A percentile compares a stretch with the other conserved stretches of the same genome.
These are phyloP conservation scores for Sminthopsis crassicaudata DNA, from an alignment of 2,113 vertebrate genomes.

Conservation along the genomic window DNA sequence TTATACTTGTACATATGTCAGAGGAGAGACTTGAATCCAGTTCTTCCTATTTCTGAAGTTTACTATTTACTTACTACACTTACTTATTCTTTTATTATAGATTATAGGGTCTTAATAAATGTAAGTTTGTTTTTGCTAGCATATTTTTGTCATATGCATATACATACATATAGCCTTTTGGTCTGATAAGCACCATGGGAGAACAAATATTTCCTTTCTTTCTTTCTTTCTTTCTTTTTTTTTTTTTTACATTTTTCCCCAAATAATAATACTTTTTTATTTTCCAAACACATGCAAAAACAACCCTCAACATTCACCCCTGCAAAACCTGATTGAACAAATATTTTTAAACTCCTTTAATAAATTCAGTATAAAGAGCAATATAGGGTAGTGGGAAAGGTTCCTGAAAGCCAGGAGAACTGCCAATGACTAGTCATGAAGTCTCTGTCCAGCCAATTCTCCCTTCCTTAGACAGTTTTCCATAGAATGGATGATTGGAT, in stretches of 20 bases:
- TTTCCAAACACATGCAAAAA: no score
- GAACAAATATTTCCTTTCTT: conserved; percentile 16
- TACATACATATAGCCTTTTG: not conserved
- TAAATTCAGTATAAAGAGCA: conserved; percentile 39
- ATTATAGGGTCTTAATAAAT: not conserved
- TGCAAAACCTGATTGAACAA: not conserved
- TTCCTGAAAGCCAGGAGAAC: not conserved
- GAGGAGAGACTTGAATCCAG: not conserved
- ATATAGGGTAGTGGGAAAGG: not conserved
- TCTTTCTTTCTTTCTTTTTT: no score
- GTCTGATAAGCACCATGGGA: conserved; percentile 56
- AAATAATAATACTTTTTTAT: no score
- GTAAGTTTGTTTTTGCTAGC: not conserved
- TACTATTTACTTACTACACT: not conserved
- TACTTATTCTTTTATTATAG: not conserved
- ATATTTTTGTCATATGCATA: not conserved
- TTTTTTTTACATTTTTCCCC: no score
- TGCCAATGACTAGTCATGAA: not conserved
- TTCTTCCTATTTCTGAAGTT: not conserved
- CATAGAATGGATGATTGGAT: not conserved
- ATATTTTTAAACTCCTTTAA: conserved; percentile 22
- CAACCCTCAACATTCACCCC: no score
- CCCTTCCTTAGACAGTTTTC: not conserved
- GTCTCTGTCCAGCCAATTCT: not conserved
- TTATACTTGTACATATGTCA: not conserved